phyloP scores from a whole-genome alignment of 1,140 invertebrate genomes.

The Metaphire vulgaris region DNA sequence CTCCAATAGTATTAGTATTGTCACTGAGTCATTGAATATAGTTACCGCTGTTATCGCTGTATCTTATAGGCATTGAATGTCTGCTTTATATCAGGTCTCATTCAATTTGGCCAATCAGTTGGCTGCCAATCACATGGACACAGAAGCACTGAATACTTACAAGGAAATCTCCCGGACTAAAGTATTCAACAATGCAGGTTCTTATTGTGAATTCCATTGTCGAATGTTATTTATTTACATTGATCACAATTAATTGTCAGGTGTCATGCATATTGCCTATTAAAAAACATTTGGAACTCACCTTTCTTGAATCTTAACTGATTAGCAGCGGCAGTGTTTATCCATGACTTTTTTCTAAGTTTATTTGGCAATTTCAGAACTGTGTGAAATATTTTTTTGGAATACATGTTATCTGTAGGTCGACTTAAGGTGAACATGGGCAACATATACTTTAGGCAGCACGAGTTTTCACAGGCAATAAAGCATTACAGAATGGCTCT shows the following conservation, averaged over 20 bases:
- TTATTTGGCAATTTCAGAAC: too few species aligned
- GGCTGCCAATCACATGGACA: slow-evolving; percentile 84
- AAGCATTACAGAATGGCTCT: slow-evolving; percentile 97
- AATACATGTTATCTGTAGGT: slow-evolving; percentile 54
- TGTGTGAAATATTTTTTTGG: too few species aligned
- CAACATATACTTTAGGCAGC: slow-evolving; percentile 92
- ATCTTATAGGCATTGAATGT: too few species aligned
- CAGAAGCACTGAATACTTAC: slow-evolving; percentile 91
- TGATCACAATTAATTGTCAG: too few species aligned
- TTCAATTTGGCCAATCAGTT: slow-evolving; percentile 93
- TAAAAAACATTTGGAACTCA: not conserved
- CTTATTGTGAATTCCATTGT: slow-evolving; percentile 55
- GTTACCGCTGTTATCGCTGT: too few species aligned
- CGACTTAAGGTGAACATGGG: slow-evolving; percentile 96
- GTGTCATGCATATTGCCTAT: not conserved
- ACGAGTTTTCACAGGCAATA: slow-evolving; percentile 86
- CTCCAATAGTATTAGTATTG: too few species aligned
- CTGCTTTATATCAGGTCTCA: slow-evolving; percentile 65
- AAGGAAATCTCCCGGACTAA: slow-evolving; percentile 61
- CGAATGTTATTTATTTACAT: slow-evolving; percentile 10
- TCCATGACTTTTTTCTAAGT: too few species aligned
- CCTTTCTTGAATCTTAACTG: too few species aligned
- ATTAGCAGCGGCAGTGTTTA: too few species aligned
- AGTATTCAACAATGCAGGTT: slow-evolving; percentile 53
- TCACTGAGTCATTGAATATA: too few species aligned